Base-by-base conservation (phyloP, 2,888 invertebrate genomes). In the Phyllotreta cruciferae region DNA sequence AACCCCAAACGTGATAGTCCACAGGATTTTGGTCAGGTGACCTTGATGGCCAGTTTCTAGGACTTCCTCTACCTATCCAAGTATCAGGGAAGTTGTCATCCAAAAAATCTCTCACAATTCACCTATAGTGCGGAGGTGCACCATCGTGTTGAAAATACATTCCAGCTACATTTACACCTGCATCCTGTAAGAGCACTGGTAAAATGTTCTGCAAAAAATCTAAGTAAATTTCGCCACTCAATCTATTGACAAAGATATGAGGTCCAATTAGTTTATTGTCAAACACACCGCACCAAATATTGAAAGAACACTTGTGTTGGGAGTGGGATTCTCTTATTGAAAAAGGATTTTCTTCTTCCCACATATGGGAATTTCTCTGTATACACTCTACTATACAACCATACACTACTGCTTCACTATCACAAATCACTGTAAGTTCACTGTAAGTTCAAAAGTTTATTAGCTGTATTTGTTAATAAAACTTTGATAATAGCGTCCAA, bases 131-230 rank as follows among this genome's bases (percentile, higher is more conserved):
- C 9, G n/a, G 42, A 5, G 42, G 3, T 10, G 4, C 42, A 42
- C 42, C 42, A 6, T 42, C n/a, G 11, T 42, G 42, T 42, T 42
- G 42, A 42, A 42, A 42, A 42, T n/a, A n/a, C n/a, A n/a, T n/a
- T n/a, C n/a, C n/a, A n/a, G n/a, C n/a, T 42, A 42, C 42, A 8
- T 38, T 42, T 42, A 42, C 42, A 3, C 42, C 5, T 6, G 4
- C 42, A 42, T 42, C 42, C n/a, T 42, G 5, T 42, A 42, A 42
- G 3, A 42, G 9, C 9, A 42, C 42, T 42, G 42, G 42, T 11
- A 42, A 42, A 3, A 42, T 8, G 11, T 42, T 42, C 9, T 42
- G 42, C 5, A 42, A 11, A 42, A 42, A 42, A 42, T 42, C 42
- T 11, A 42, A 4, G n/a, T 42, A n/a, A n/a, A n/a, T n/a, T n/a